Conservation (phyloP, 1,140 invertebrate species). For the Rhyacophila brunnea region DNA sequence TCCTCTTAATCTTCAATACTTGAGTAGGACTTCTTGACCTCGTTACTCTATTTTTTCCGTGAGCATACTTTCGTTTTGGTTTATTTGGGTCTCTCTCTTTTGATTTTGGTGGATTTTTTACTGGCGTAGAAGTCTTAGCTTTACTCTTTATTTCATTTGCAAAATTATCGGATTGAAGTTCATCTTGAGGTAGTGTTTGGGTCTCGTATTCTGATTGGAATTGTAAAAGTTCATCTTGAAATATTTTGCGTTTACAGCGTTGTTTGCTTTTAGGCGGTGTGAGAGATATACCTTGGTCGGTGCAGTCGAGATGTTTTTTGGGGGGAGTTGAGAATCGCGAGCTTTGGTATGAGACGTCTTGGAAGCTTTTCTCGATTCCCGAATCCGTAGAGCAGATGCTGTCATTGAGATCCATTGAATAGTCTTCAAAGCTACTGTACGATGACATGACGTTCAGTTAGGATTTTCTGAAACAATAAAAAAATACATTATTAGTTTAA, state of each 20-base stretch:
- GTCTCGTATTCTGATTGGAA: slow-evolving; percentile 37
- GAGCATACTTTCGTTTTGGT: slow-evolving; percentile 64
- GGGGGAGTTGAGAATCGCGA: slow-evolving; percentile 10
- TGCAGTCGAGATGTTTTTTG: slow-evolving; percentile 39
- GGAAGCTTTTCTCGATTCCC: slow-evolving; percentile 63
- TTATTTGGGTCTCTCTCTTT: slow-evolving; percentile 51
- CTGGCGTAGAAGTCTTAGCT: slow-evolving; percentile 48
- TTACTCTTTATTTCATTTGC: slow-evolving; percentile 14
- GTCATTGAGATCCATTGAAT: slow-evolving; percentile 60
- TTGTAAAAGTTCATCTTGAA: slow-evolving; percentile 37
- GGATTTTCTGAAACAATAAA: too few relatives aligned
- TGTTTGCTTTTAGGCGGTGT: slow-evolving; percentile 33
- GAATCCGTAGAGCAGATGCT: slow-evolving; percentile 69
- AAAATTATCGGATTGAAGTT: slow-evolving; percentile 9
- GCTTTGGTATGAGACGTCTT: slow-evolving; percentile 17
- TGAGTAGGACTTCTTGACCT: slow-evolving; percentile 69
- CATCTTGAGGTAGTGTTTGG: slow-evolving; percentile 19
- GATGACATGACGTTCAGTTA: too few relatives aligned
- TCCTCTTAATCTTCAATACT: slow-evolving; percentile 75
- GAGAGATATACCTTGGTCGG: slow-evolving; percentile 42
- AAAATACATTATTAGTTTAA: too few relatives aligned
- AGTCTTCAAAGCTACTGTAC: too few relatives aligned
- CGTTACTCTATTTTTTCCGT: slow-evolving; percentile 63
- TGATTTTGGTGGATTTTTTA: slow-evolving; percentile 44
- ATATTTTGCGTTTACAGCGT: slow-evolving; percentile 41